Conservation (phyloP, 2,797 vertebrate genomes). For the Meriones psammophilus region DNA sequence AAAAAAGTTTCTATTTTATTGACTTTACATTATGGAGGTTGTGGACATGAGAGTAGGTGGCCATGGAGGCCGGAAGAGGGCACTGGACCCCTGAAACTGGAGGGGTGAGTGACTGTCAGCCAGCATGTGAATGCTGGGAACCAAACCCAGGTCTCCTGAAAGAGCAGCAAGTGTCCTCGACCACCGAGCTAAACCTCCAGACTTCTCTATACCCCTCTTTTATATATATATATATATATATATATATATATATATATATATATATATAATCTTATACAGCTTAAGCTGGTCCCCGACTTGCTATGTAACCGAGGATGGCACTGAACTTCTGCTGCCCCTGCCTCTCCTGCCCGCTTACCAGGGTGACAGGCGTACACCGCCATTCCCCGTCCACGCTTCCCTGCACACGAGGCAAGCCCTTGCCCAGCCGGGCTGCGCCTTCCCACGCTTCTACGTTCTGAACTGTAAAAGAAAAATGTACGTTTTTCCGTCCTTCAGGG, state of each 20-base stretch:
- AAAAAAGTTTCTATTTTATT: too few relatives aligned
- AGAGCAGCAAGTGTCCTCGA: background rate
- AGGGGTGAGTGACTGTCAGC: background rate
- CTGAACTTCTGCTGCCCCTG: background rate
- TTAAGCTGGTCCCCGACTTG: background rate
- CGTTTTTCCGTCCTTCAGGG: slow-evolving; percentile 58
- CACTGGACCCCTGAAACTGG: background rate
- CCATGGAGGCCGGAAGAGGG: background rate
- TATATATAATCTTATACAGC: background rate
- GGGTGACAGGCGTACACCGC: background rate
- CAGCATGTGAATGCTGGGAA: background rate
- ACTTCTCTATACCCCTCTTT: too few relatives aligned
- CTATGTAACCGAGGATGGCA: background rate
- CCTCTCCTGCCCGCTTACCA: background rate
- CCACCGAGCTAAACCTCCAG: background rate
- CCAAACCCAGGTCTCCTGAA: background rate
- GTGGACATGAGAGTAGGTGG: background rate
- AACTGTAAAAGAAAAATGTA: slow-evolving; percentile 15
- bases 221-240: too few relatives aligned
- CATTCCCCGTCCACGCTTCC: background rate
- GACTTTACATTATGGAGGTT: background rate
- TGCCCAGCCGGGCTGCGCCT: background rate
- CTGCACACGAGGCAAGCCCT: background rate
- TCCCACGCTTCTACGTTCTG: background rate
- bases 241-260: too few relatives aligned